phyloP scores from a whole-genome alignment of 2,888 invertebrate genomes.

The Anorthoa munda region DNA sequence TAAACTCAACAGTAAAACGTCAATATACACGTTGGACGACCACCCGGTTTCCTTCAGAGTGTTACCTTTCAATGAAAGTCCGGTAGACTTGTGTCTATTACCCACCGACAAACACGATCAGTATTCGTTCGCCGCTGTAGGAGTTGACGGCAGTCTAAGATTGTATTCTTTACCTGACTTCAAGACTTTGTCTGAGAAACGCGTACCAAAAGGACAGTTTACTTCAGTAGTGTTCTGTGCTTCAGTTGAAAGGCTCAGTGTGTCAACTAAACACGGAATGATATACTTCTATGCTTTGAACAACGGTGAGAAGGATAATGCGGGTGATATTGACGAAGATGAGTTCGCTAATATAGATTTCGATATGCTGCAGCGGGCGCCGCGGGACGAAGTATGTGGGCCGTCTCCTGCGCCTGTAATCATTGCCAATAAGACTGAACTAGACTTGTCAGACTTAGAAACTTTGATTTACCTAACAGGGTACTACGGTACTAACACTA shows the following conservation, averaged over 20 bases:
- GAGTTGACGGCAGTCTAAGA: conserved; percentile 94
- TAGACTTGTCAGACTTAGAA: conserved; percentile 92
- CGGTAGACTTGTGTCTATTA: conserved; percentile 93
- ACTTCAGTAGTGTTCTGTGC: conserved; percentile 96
- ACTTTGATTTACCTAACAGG: conserved; percentile 94
- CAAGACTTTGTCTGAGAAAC: conserved; percentile 92
- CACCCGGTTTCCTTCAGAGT: conserved; percentile 92
- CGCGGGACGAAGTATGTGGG: conserved; percentile 81
- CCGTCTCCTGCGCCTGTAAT: conserved; percentile 81
- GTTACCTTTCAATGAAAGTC: conserved; percentile 92
- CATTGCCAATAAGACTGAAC: conserved; percentile 91
- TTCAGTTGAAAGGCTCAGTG: conserved; percentile 96
- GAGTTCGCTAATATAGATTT: conserved; percentile 89
- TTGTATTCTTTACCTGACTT: conserved; percentile 94
- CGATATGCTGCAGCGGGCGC: conserved; percentile 84
- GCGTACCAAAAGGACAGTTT: conserved; percentile 93
- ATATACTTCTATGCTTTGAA: conserved; percentile 96
- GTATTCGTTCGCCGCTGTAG: conserved; percentile 94
- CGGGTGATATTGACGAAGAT: conserved; percentile 94
- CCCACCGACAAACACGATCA: conserved; percentile 89
- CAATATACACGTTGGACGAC: conserved; percentile 87
- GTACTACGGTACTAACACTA: conserved; percentile 92
- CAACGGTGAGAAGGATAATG: conserved; percentile 93
- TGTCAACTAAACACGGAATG: conserved; percentile 95
- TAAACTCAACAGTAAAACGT: conserved; percentile 83